Base-by-base conservation (phyloP, 92 coral and sea anemone species). In the Micromussa lordhowensis region DNA sequence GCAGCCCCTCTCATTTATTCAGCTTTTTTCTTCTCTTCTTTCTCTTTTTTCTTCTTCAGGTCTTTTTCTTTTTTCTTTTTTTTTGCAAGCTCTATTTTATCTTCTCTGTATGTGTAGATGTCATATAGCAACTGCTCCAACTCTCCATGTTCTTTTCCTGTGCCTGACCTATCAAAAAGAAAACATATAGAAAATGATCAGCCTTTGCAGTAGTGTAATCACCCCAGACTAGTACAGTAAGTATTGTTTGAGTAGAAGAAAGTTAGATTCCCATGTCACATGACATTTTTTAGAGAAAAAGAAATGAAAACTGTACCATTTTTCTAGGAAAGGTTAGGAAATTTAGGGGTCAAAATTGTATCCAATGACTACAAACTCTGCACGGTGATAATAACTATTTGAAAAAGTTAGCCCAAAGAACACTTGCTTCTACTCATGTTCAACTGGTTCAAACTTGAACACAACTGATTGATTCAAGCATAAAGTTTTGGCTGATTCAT, bases 41-140 rank as follows among this genome's bases (percentile, higher is more conserved):
- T 82, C 63, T 82, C 88, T 78, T 88, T 36, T 82, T 88, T 88
- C 88, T 82, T 88, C 88, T 88, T 88, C 81, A 70, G 80, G 55
- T 88, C 91, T 88, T 88, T 88, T 88, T 88, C 91, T 82, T 82
- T 82, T 88, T 88, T 88, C 82, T 88, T 88, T 82, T 82, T 82
- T 70, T 82, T 82, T 72, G 64, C 77, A 88, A 82, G 82, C 87
- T 88, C 91, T 75, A 59, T 57, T 82, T 81, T 71, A 88, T 88
- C 91, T 82, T 75, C 76, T 82, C 91, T 88, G 84, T 88, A 88
- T 82, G 91, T 88, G 91, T 82, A 75, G 91, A 88, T 88, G 84
- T 88, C 91, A 82, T 88, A 82, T 73, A 88, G 82, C 84, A 88
- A 76, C 87, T 88, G 87, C 55, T 88, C 66, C 64, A 88, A 69